Conservation (phyloP, 2,113 vertebrate species). For the Stercorarius parasiticus region DNA sequence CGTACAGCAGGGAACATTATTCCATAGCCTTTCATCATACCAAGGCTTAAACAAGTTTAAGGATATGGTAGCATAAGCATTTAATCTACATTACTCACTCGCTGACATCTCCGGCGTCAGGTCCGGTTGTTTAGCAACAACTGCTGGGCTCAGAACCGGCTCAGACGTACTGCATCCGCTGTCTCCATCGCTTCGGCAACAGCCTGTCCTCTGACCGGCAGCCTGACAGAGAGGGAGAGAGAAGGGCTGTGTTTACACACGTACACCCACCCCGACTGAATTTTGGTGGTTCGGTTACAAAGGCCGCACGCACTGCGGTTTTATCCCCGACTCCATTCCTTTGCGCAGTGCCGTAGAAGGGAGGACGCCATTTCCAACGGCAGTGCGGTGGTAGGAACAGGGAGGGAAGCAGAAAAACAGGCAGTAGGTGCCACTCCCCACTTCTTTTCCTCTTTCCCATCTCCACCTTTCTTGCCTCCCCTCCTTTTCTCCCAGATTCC, state of each 20-base stretch:
- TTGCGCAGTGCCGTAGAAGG: constrained; percentile 15
- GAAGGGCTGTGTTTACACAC: background rate
- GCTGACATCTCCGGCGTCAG: background rate
- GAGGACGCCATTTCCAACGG: constrained; percentile 19
- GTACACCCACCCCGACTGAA: fast-evolving
- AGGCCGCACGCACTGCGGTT: constrained; percentile 16
- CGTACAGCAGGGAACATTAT: background rate
- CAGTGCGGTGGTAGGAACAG: background rate
- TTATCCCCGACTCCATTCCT: background rate
- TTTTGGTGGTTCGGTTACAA: fast-evolving
- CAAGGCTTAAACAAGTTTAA: constrained; percentile 24
- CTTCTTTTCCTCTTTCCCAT: background rate
- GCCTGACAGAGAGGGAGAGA: background rate
- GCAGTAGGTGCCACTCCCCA: constrained; percentile 14
- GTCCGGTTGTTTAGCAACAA: constrained; percentile 59
- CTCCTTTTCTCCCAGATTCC: constrained; percentile 1
- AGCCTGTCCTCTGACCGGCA: background rate
- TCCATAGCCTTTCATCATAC: background rate
- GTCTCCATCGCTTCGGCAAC: background rate
- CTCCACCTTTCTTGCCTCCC: background rate
- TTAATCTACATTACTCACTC: constrained; percentile 26
- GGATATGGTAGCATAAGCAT: constrained; percentile 6
- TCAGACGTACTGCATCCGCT: background rate
- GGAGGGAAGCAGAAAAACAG: background rate
- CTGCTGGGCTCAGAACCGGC: constrained; percentile 12